A percentile compares a stretch with the other conserved stretches of the same genome.
Conservation (phyloP, 2,113 vertebrate species). For the Xerus inauris region DNA sequence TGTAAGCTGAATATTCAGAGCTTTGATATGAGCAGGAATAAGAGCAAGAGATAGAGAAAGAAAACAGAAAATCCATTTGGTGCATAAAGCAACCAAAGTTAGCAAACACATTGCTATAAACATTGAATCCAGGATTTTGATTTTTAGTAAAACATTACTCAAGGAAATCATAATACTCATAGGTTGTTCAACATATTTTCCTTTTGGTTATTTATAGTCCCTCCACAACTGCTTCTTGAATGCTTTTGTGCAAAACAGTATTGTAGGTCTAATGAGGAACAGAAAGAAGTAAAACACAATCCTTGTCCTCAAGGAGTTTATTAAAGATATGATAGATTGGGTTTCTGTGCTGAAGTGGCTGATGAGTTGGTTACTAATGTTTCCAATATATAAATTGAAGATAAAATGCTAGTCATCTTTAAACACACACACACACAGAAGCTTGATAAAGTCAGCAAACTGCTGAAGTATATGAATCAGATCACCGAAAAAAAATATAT, state of each 20-base stretch:
- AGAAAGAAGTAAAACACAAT: neutral
- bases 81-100: neutral
- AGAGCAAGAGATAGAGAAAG: conserved; percentile 1
- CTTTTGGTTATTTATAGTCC: neutral
- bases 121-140: neutral
- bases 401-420: neutral
- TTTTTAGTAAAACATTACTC: conserved; percentile 33
- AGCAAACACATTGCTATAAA: neutral
- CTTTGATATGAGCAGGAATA: neutral
- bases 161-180: neutral
- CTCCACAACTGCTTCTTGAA: neutral
- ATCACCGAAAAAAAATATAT: neutral
- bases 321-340: neutral
- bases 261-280: neutral
- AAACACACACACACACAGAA: neutral
- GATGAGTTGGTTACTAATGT: neutral
- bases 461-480: neutral
- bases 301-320: conserved; percentile 4
- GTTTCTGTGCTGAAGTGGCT: neutral
- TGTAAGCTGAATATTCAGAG: conserved; percentile 49
- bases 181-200: neutral
- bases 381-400: neutral
- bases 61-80: neutral
- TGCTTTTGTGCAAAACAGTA: neutral
- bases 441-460: conserved; percentile 30